Percentiles rank a stretch among this genome's conserved stretches.
Conservation (phyloP, 2,113 vertebrate genomes). For the Scortum barcoo region DNA sequence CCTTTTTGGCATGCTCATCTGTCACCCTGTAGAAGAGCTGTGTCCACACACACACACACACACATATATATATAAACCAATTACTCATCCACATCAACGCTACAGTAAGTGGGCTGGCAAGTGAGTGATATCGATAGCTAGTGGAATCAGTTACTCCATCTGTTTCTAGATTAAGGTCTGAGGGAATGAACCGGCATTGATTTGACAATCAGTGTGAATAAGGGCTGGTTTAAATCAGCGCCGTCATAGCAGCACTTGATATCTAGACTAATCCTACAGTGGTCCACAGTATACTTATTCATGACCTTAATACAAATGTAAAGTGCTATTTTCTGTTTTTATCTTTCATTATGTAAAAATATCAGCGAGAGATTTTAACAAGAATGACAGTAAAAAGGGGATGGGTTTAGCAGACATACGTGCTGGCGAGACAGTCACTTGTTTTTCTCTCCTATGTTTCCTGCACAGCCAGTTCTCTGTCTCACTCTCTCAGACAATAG, state of each 20-base stretch:
- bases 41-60: conserved; percentile 34
- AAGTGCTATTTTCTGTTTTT: neutral
- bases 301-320: neutral
- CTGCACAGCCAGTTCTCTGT: conserved; percentile 58
- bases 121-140: conserved; percentile 50
- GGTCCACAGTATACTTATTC: neutral
- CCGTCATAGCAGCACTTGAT: conserved; percentile 17
- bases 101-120: conserved; percentile 30
- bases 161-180: conserved; percentile 55
- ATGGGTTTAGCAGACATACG: neutral
- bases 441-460: conserved; percentile 40
- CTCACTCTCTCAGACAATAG: conserved; percentile 60
- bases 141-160: conserved; percentile 43
- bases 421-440: conserved; percentile 5
- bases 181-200: conserved; percentile 56
- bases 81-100: conserved; percentile 24
- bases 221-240: conserved; percentile 45
- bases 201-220: conserved; percentile 47
- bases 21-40: conserved; percentile 97
- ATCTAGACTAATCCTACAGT: neutral
- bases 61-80: conserved; percentile 28
- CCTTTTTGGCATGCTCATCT: conserved; percentile 94
- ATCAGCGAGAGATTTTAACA: neutral
- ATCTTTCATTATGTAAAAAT: neutral
- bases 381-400: neutral